phyloP scores from a whole-genome alignment of 2,888 invertebrate species.

The Phengaris alcon region DNA sequence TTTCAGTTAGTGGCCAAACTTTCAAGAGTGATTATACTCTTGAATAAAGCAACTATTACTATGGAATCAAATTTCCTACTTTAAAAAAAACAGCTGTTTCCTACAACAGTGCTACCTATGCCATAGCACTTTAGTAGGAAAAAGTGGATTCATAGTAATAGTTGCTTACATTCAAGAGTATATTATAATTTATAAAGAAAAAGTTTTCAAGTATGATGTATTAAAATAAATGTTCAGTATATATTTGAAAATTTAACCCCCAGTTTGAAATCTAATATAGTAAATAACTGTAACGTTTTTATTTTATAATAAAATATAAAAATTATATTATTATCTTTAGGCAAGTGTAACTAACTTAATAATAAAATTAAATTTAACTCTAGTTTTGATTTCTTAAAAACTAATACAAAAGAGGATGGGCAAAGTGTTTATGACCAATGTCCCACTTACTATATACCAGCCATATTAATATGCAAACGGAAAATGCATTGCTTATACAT shows the following conservation, averaged over 20 bases:
- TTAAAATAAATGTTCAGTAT: not conserved
- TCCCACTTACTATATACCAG: not conserved
- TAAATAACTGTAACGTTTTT: slow-evolving; percentile 10
- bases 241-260: not conserved
- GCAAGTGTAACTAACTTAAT: slow-evolving; percentile 19
- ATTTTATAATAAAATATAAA: slow-evolving; percentile 19
- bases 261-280: not conserved
- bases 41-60: too few species aligned
- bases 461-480: not conserved
- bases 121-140: too few species aligned
- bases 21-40: too few species aligned
- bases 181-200: not conserved
- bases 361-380: slow-evolving; percentile 22
- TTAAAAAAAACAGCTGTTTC: too few species aligned
- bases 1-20: too few species aligned
- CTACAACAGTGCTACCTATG: too few species aligned
- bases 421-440: not conserved
- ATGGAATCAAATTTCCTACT: too few species aligned
- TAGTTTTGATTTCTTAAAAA: slow-evolving; percentile 24
- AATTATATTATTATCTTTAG: slow-evolving; percentile 20
- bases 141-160: too few species aligned
- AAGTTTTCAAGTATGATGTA: not conserved
- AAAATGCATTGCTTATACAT: not conserved
- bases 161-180: too few species aligned
- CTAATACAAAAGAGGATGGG: slow-evolving; percentile 20